Evolutionary conservation across 2,797 vertebrate genomes (phyloP).

Genomic region (Ambastaia sidthimunki): DNA sequence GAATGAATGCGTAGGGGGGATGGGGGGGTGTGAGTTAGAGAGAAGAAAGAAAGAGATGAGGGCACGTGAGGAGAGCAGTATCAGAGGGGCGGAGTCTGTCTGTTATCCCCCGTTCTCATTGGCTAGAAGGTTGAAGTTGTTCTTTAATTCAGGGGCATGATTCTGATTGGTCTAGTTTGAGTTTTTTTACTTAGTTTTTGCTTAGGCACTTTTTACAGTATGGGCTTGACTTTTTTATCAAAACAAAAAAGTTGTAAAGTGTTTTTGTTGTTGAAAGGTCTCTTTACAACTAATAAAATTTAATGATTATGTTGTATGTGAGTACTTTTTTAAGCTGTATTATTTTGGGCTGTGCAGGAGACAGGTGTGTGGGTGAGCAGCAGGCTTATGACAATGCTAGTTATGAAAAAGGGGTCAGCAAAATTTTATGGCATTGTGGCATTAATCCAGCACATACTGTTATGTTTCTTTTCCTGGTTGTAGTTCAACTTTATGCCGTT

Average conservation of each 20-base stretch:
- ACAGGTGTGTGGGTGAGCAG: no score
- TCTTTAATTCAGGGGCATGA: conserved; percentile 6
- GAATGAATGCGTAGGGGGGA: conserved; percentile 7
- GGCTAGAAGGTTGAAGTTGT: conserved; percentile 44
- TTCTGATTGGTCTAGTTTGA: conserved; percentile 29
- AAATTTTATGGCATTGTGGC: not conserved
- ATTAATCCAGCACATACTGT: not conserved
- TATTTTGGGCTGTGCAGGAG: no score
- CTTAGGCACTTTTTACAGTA: not conserved
- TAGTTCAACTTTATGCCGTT: no score
- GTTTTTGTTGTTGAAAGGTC: not conserved
- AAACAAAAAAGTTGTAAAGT: not conserved
- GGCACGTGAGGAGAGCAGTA: conserved; percentile 54
- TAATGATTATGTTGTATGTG: no score
- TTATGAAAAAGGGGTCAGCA: not conserved
- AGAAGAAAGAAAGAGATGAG: conserved; percentile 34
- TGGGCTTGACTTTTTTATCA: not conserved
- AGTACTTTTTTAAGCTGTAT: no score
- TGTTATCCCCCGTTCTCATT: conserved; percentile 21
- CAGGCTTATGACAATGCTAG: not conserved
- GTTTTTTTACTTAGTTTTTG: conserved; percentile 31
- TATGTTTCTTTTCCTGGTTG: not conserved
- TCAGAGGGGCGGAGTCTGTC: conserved; percentile 40
- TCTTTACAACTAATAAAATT: no score
- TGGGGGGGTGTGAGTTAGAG: conserved; percentile 28